A percentile compares a stretch with the other conserved stretches of the same genome.
Conservation (phyloP, 2,113 vertebrate species). For the Carlito syrichta region DNA sequence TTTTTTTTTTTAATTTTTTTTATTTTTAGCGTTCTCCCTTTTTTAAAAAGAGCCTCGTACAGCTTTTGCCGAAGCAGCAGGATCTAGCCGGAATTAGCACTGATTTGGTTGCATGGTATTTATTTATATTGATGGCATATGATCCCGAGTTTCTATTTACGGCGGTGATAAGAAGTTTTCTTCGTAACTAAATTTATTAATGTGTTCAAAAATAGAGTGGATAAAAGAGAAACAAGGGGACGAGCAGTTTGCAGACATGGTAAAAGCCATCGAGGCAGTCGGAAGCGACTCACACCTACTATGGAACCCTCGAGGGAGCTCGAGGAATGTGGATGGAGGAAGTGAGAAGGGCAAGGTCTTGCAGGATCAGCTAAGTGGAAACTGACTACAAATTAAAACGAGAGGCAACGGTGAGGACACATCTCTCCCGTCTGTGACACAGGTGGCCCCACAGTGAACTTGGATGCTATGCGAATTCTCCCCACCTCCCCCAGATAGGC, state of each 20-base stretch:
- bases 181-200: conserved; percentile 6
- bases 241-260: rapidly evolving
- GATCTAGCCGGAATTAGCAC: conserved; percentile 60
- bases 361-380: neutral
- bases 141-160: conserved; percentile 43
- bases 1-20: neutral
- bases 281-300: too few species aligned
- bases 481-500: rapidly evolving
- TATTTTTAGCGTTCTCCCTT: conserved; percentile 17
- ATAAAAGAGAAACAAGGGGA: neutral
- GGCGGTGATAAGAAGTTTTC: neutral
- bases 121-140: conserved; percentile 43
- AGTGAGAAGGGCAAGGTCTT: neutral
- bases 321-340: neutral
- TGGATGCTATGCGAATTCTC: rapidly evolving
- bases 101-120: conserved; percentile 22
- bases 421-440: rapidly evolving
- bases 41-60: neutral
- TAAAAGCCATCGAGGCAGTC: neutral
- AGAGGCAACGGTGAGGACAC: neutral
- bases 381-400: neutral
- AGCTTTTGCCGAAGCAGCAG: conserved; percentile 20
- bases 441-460: rapidly evolving
- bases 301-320: too few species aligned
- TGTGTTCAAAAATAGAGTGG: neutral